Evolutionary conservation across 92 coral and sea anemone genomes (phyloP), one percentile per base, ranked within the genome.

Genomic region (Pocillopora grandis): DNA sequence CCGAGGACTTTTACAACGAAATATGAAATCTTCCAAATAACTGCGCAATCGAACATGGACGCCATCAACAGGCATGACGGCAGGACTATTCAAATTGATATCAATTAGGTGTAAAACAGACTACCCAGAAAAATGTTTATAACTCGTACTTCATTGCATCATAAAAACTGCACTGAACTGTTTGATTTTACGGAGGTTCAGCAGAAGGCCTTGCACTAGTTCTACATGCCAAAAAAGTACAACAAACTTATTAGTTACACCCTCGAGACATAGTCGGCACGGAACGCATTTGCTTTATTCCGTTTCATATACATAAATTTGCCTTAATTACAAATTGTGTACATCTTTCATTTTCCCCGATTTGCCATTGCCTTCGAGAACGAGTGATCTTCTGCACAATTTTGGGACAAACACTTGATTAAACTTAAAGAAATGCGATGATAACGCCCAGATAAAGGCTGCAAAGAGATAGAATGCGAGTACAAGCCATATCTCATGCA

Each of bases 271-370:
- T 23, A 36, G 17, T 70, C 77, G 69, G 77, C 79, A 71, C 27
- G 74, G 36, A 72, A 71, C 86, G 31, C 80, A 74, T 73, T 73
- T 62, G 64, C 61, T 55, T 73, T 74, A 62, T 62, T 73, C 80
- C 80, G 66, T 27, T 69, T 69, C 76, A 67, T 78, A 80, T 66
- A 67, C 84, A 80, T 80, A 80, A 80, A 60, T 83, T 73, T 83
- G 80, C 80, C 73, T 73, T 49, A 76, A 83, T 83, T 83, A 74
- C 48, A 62, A 75, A 36, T 59, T 21, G 86, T 75, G 73, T 83
- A 62, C 69, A 57, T 70, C 68, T 81, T 73, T 83, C 80, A 55
- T 83, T 83, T 73, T 83, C 61, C 63, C 71, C 80, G 73, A 64
- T 17, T 58, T 37, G 77, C 35, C 15, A 31, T 13, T 81, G 59